Conservation (phyloP, 2,888 invertebrate genomes). For the Idaea dimidiata region DNA sequence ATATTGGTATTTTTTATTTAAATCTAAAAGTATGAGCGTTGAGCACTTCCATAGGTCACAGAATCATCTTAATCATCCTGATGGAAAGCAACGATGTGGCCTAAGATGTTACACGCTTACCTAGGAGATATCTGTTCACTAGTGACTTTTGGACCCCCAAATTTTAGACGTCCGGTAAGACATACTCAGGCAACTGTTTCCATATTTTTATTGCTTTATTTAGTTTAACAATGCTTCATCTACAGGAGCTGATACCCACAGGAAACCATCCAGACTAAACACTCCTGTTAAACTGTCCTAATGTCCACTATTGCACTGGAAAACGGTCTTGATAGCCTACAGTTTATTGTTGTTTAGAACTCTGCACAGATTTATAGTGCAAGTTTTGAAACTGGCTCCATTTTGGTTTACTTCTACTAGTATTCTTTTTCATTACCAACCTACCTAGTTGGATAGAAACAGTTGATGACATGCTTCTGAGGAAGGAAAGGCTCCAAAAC, state of each 20-base stretch:
- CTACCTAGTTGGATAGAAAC: background rate
- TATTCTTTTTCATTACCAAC: background rate
- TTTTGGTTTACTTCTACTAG: constrained; percentile 5
- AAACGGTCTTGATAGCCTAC: constrained; percentile 18
- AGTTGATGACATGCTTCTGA: no score
- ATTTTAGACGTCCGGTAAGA: no score
- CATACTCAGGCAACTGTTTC: no score
- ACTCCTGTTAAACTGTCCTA: constrained; percentile 17
- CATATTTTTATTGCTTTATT: no score
- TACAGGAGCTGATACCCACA: constrained; percentile 1
- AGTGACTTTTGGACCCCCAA: no score
- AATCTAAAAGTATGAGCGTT: background rate
- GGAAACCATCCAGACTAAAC: constrained; percentile 16
- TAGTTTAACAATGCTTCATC: no score
- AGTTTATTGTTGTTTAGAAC: constrained; percentile 27
- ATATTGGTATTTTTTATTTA: background rate
- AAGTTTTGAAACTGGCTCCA: constrained; percentile 20
- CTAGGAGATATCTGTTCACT: no score
- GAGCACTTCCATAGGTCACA: no score
- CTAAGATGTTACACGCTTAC: no score
- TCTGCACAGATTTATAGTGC: constrained; percentile 21
- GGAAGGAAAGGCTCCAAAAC: no score
- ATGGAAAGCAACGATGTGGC: no score
- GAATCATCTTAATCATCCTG: no score
- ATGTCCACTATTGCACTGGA: constrained; percentile 17